Percentiles rank a stretch among this genome's conserved stretches.
phyloP scores from a whole-genome alignment of 1,140 invertebrate species.

The Zelostemma sp. region DNA sequence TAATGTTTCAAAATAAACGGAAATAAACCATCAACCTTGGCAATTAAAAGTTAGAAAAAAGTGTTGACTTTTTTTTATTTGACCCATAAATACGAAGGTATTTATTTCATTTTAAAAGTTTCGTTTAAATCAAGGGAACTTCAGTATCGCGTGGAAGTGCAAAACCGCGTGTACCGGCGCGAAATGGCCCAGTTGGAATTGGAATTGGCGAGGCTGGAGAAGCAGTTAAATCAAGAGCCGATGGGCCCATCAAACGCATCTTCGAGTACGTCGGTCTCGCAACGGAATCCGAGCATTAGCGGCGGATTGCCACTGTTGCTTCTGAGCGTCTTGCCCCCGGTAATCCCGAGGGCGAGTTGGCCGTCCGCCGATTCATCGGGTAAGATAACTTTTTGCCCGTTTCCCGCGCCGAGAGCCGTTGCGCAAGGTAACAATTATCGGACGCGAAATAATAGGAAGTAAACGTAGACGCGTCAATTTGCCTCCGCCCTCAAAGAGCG shows the following conservation, averaged over 20 bases:
- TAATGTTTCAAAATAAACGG: too few relatives aligned
- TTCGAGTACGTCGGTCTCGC: slow-evolving; percentile 72
- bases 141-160: slow-evolving; percentile 88
- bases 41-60: too few relatives aligned
- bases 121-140: slow-evolving; percentile 73
- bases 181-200: slow-evolving; percentile 85
- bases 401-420: slow-evolving; percentile 33
- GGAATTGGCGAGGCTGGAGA: slow-evolving; percentile 83
- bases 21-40: too few relatives aligned
- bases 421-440: slow-evolving; percentile 41
- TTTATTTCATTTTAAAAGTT: too few relatives aligned
- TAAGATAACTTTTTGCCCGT: slow-evolving; percentile 44
- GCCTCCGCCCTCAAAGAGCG: too few relatives aligned
- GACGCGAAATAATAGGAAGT: too few relatives aligned
- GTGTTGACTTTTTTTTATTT: too few relatives aligned
- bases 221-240: slow-evolving; percentile 72
- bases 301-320: slow-evolving; percentile 78
- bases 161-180: slow-evolving; percentile 89
- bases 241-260: slow-evolving; percentile 70
- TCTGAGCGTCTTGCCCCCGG: slow-evolving; percentile 79
- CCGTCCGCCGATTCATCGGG: slow-evolving; percentile 75
- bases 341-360: slow-evolving; percentile 81
- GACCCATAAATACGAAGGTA: too few relatives aligned
- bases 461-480: too few relatives aligned
- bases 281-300: slow-evolving; percentile 76